Base-by-base conservation (phyloP, 2,888 invertebrate species). In the Tiphia femorata region DNA sequence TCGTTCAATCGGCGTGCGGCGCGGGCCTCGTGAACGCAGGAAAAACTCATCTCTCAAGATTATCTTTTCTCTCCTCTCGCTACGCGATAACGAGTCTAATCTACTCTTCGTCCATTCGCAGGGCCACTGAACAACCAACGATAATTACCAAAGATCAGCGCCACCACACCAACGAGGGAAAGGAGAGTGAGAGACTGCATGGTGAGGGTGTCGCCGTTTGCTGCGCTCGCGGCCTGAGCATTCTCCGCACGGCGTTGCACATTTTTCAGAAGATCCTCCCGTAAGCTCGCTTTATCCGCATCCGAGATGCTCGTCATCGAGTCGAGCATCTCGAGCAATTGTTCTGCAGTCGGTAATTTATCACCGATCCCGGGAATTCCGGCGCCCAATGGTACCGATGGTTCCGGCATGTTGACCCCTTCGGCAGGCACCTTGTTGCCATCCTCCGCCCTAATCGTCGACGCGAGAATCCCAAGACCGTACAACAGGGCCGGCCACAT, bases 201-300 rank as follows among this genome's bases (percentile, higher is more conserved):
- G 1, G 58, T 49, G 4, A 64, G 21, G n/a, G n/a, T n/a, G n/a
- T n/a, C n/a, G 23, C 43, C 33, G 29, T 43, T 53, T 19, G 30
- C 27, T 12, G 54, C 8, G 1, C 23, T 3, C 6, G 21, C 4
- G 14, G 7, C 16, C 14, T 38, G 23, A n/a, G 19, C 0, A 6
- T 23, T 2, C 7, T 6, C n/a, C 7, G n/a, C 29, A 3, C 29
- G 27, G 1, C 2, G 33, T 21, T 49, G 44, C 38, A 86, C 83
- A 0, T 85, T 81, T 62, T 80, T 86, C 0, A 85, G 78, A 42
- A 91, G 72, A 76, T 87, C 84, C 1, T 84, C 84, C 50, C 84
- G 86, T 16, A 92, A 70, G 48, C 84, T 86, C n/a, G 87, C 87
- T 62, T 87, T 89, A 47, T 90, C 87, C 17, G 89, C 88, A 3